These are phyloP conservation scores for Melitaea athalia DNA, from an alignment of 2,888 invertebrate species.

Conservation along the genomic window DNA sequence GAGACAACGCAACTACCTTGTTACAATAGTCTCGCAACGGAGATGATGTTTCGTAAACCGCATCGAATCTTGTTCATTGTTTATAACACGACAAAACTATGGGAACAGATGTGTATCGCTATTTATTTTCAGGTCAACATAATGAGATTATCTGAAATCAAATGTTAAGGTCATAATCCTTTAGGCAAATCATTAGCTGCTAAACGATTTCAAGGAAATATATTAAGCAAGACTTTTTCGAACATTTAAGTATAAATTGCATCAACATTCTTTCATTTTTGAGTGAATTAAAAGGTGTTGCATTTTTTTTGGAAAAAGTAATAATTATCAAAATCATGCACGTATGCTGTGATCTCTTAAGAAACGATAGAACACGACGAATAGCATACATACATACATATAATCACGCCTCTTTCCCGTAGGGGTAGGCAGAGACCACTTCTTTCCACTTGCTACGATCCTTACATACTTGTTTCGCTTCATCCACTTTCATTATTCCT, in stretches of 20 bases:
- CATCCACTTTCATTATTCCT: too few relatives aligned
- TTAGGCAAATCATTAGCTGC: not conserved
- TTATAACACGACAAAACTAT: conserved; percentile 59
- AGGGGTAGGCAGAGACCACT: too few relatives aligned
- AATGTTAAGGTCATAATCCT: conserved; percentile 26
- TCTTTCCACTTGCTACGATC: too few relatives aligned
- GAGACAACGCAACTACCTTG: conserved; percentile 50
- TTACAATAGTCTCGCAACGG: conserved; percentile 57
- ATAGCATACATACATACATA: too few relatives aligned
- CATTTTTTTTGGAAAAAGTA: not conserved
- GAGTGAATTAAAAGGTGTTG: not conserved
- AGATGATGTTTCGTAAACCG: conserved; percentile 59
- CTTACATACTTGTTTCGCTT: too few relatives aligned
- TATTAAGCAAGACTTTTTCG: not conserved
- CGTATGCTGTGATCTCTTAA: too few relatives aligned
- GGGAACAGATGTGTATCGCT: conserved; percentile 40
- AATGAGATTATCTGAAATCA: conserved; percentile 37
- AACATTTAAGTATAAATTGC: not conserved
- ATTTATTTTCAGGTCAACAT: conserved; percentile 40
- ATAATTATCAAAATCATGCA: too few relatives aligned
- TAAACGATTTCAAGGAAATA: not conserved
- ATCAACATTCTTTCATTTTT: not conserved
- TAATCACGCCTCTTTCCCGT: too few relatives aligned
- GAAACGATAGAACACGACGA: too few relatives aligned
- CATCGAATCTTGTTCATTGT: conserved; percentile 63